Percentiles rank a stretch among this genome's conserved stretches.
Conservation (phyloP, 2,797 vertebrate species). For the Gallinago nigripennis region DNA sequence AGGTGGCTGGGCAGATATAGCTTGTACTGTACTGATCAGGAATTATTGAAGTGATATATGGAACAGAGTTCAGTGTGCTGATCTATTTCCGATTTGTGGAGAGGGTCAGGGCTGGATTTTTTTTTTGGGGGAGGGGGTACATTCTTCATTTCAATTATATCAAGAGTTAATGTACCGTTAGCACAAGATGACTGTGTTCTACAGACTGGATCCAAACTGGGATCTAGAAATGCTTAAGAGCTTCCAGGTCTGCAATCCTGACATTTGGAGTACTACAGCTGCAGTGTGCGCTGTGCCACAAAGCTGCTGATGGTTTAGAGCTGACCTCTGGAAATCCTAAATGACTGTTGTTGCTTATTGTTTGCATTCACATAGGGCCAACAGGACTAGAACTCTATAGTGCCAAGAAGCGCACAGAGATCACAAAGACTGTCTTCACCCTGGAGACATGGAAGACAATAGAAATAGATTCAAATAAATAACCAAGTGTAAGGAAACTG, state of each 20-base stretch:
- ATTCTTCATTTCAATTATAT: background rate
- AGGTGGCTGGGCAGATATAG: background rate
- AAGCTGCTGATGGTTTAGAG: background rate
- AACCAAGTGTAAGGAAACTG: background rate
- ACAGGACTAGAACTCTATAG: background rate
- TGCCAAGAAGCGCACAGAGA: background rate
- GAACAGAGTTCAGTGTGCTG: background rate
- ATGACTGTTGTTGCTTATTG: background rate
- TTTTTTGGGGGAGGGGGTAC: background rate
- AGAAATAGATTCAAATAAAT: background rate
- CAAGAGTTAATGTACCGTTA: background rate
- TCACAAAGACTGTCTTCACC: fast-evolving
- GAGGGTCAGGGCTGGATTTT: background rate
- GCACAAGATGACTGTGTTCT: background rate
- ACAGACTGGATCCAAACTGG: background rate
- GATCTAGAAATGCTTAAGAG: background rate
- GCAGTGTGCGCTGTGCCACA: background rate
- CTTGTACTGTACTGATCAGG: background rate
- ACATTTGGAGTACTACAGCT: background rate
- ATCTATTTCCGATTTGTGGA: background rate
- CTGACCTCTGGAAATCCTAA: background rate
- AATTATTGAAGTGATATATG: background rate
- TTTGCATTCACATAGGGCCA: background rate
- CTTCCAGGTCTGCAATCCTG: background rate
- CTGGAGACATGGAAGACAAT: background rate